Percentiles rank a stretch among this genome's conserved stretches.
These are phyloP conservation scores for Theristicus caerulescens DNA, from an alignment of 2,113 vertebrate genomes.

Conservation along the genomic window DNA sequence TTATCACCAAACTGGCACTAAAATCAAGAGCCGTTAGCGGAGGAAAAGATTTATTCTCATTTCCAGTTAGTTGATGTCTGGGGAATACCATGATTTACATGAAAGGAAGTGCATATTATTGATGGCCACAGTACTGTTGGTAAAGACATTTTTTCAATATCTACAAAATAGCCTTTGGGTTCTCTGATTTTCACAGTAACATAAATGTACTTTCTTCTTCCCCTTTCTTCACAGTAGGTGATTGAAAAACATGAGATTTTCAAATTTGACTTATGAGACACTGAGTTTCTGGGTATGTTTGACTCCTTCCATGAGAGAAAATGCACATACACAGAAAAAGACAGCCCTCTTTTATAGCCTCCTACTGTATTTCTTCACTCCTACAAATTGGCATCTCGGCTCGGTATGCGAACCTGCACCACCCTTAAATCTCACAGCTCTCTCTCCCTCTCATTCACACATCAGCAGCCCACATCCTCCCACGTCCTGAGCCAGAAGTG, in stretches of 20 bases:
- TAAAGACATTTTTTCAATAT: not conserved
- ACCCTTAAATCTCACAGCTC: not conserved
- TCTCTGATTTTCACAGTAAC: not conserved
- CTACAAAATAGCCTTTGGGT: not conserved
- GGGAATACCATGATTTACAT: not conserved
- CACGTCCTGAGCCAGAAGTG: not conserved
- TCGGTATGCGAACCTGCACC: not conserved
- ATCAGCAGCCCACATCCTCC: conserved; percentile 4
- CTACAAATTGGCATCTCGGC: not conserved
- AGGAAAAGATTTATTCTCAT: not conserved
- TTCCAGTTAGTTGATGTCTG: not conserved
- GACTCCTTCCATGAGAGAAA: not conserved
- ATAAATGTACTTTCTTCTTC: not conserved
- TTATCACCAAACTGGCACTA: not conserved
- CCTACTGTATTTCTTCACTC: not conserved
- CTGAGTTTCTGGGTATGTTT: not conserved
- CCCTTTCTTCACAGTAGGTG: not conserved
- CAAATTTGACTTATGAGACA: not conserved
- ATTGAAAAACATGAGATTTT: not conserved
- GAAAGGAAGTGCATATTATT: not conserved
- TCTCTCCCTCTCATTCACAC: not conserved
- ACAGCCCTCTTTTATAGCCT: not conserved
- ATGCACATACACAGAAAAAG: not conserved
- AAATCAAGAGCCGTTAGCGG: not conserved
- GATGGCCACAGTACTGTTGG: not conserved